Evolutionary conservation across 2,888 invertebrate species (phyloP).

Genomic region (Epirrhoe tristata): DNA sequence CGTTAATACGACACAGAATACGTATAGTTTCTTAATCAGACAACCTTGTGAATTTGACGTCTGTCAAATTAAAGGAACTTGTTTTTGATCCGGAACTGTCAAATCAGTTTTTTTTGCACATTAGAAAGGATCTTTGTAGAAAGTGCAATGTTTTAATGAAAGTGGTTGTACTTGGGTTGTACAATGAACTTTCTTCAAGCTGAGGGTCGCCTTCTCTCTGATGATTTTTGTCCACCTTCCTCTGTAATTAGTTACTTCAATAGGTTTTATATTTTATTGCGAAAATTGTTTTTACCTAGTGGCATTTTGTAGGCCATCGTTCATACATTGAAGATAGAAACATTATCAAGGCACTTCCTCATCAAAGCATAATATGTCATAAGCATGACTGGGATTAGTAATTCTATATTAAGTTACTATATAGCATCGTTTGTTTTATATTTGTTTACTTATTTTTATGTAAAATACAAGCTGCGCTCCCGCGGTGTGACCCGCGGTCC

Average conservation of each 20-base stretch:
- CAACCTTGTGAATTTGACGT: constrained; percentile 24
- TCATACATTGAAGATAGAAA: constrained; percentile 23
- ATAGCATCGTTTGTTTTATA: neutral
- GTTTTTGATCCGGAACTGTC: constrained; percentile 55
- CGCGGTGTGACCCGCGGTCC: too few relatives aligned
- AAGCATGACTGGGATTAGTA: neutral
- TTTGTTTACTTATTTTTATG: neutral
- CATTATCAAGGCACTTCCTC: constrained; percentile 40
- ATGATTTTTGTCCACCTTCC: too few relatives aligned
- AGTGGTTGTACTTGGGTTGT: constrained; percentile 52
- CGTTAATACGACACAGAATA: constrained; percentile 7
- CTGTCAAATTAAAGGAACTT: constrained; percentile 42
- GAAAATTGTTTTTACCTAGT: constrained; percentile 1
- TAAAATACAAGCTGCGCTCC: too few relatives aligned
- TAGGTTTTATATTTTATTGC: neutral
- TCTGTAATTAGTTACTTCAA: too few relatives aligned
- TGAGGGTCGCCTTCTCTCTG: too few relatives aligned
- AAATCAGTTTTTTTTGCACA: constrained; percentile 56
- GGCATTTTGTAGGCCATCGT: constrained; percentile 32
- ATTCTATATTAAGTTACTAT: neutral
- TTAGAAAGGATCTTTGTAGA: constrained; percentile 48
- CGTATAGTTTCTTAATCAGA: neutral
- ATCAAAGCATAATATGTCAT: constrained; percentile 12
- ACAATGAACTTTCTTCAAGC: constrained; percentile 13
- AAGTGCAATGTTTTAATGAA: constrained; percentile 53